phyloP scores from a whole-genome alignment of 2,113 vertebrate species.

The Glareola pratincola region DNA sequence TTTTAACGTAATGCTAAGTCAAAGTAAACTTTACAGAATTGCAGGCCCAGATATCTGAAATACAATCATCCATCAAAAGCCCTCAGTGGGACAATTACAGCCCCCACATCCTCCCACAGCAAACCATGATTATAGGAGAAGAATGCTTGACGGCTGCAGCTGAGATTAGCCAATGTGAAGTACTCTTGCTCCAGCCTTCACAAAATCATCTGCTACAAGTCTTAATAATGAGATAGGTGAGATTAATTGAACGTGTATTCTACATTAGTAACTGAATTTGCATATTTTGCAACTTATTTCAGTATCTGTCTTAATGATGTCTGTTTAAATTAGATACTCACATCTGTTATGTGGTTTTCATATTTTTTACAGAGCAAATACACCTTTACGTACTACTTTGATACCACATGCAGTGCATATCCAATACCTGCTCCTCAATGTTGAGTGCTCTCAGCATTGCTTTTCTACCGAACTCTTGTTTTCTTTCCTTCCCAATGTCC shows the following conservation, averaged over 20 bases:
- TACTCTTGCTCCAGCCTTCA: background rate
- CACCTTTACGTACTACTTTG: background rate
- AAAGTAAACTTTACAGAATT: background rate
- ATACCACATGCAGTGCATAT: background rate
- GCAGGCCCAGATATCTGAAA: slow-evolving; percentile 25
- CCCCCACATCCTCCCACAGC: slow-evolving; percentile 48
- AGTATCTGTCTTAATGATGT: background rate
- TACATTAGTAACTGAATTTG: background rate
- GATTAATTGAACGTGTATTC: background rate
- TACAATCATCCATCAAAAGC: slow-evolving; percentile 39
- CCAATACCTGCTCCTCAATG: background rate
- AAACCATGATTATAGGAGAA: slow-evolving; percentile 13
- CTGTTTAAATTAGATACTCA: background rate
- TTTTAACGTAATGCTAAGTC: background rate
- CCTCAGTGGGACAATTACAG: slow-evolving; percentile 50
- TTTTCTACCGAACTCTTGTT: background rate
- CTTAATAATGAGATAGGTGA: background rate
- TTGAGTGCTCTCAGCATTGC: background rate
- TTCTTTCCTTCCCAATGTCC: background rate
- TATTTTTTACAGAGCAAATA: background rate
- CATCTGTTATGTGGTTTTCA: background rate
- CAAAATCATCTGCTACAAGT: background rate
- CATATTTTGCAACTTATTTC: background rate
- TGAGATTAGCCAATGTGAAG: background rate
- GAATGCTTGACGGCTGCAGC: slow-evolving; percentile 8